Percentiles rank a stretch among this genome's conserved stretches.
Evolutionary conservation across 1,140 invertebrate species (phyloP).

Genomic region (Ceratosolen fusciceps): DNA sequence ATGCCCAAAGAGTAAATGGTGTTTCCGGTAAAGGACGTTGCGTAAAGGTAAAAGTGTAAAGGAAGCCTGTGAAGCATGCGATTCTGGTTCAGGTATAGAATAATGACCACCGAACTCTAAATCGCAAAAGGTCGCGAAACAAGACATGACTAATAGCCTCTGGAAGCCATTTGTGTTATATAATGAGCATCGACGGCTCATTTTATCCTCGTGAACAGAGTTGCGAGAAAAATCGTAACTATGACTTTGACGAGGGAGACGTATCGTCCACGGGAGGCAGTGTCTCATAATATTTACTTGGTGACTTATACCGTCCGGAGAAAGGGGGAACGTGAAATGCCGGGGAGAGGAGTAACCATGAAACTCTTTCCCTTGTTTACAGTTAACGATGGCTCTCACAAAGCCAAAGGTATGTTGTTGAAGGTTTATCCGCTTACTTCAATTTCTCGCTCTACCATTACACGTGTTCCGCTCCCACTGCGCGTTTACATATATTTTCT

Average conservation of each 20-base stretch:
- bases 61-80: not conserved
- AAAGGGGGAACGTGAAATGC: not conserved
- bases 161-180: conserved; percentile 18
- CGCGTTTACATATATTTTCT: not conserved
- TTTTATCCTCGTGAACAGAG: not conserved
- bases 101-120: not conserved
- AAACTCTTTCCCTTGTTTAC: conserved; percentile 40
- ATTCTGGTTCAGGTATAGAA: not conserved
- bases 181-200: not conserved
- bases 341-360: not conserved
- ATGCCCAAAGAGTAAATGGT: conserved; percentile 8
- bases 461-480: not conserved
- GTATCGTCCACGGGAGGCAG: not conserved
- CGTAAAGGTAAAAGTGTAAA: conserved; percentile 5
- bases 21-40: conserved; percentile 15
- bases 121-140: not conserved
- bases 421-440: conserved; percentile 32
- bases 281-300: not conserved
- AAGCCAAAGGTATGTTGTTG: not conserved
- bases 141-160: not conserved
- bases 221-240: not conserved
- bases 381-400: conserved; percentile 29
- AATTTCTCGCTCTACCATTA: conserved; percentile 3
- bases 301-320: not conserved
- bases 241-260: conserved; percentile 36